These are phyloP conservation scores for Drosophila hydei DNA, from an alignment of 1,140 invertebrate species.

Conservation along the genomic window DNA sequence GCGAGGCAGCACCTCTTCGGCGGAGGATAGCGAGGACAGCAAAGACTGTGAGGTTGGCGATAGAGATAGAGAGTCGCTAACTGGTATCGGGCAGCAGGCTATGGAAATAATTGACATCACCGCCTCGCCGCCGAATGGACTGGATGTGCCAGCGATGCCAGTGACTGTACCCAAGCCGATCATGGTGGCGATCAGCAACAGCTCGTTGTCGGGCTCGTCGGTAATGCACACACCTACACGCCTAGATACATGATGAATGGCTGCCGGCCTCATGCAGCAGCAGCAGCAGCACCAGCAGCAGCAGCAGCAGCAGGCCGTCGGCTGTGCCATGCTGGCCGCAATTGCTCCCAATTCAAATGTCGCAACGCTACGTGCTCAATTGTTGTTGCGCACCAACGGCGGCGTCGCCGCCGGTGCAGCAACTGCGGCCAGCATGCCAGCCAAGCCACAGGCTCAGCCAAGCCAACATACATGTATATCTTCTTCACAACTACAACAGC, in stretches of 20 bases:
- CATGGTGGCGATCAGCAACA: slow-evolving; percentile 54
- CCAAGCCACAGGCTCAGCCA: slow-evolving; percentile 59
- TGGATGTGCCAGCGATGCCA: slow-evolving; percentile 35
- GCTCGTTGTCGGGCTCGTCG: slow-evolving; percentile 70
- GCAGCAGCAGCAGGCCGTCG: slow-evolving; percentile 63
- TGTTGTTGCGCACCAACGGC: slow-evolving; percentile 16
- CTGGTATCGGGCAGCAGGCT: slow-evolving; percentile 15
- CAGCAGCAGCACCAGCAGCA: slow-evolving; percentile 54
- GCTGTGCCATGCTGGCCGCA: slow-evolving; percentile 74
- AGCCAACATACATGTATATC: slow-evolving; percentile 73
- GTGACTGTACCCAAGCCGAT: slow-evolving; percentile 45
- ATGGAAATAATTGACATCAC: slow-evolving; percentile 67
- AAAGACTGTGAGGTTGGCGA: slow-evolving; percentile 77
- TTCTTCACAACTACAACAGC: slow-evolving; percentile 77
- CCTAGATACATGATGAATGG: slow-evolving; percentile 83
- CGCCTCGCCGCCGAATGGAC: slow-evolving; percentile 61
- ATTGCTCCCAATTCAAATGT: slow-evolving; percentile 54
- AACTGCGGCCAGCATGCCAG: slow-evolving; percentile 71
- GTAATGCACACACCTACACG: slow-evolving; percentile 80
- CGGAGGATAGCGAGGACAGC: slow-evolving; percentile 82
- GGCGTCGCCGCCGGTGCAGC: slow-evolving; percentile 39
- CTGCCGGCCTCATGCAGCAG: slow-evolving; percentile 78
- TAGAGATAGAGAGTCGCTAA: slow-evolving; percentile 7
- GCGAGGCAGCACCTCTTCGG: slow-evolving; percentile 80
- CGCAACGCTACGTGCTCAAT: slow-evolving; percentile 27